These are phyloP conservation scores for Corythornis leucogaster DNA, from an alignment of 2,797 vertebrate species.

Conservation along the genomic window DNA sequence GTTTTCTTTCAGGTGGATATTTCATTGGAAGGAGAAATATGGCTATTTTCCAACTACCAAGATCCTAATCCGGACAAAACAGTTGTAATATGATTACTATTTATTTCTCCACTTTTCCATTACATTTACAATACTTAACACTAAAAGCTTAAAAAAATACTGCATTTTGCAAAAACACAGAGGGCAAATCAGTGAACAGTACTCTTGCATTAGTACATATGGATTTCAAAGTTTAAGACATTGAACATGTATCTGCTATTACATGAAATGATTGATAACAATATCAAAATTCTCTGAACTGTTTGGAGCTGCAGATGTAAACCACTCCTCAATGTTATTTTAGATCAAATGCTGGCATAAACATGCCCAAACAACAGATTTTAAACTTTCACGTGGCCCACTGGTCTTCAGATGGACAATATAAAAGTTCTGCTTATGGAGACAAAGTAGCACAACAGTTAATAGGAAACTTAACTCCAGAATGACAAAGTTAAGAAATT, in stretches of 20 bases:
- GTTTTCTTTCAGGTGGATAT: not conserved
- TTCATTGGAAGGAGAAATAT: not conserved
- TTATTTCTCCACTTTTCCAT: not conserved
- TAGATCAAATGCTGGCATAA: not conserved
- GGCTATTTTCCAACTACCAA: not conserved
- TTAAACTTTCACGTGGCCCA: not conserved
- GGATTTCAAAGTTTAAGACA: not conserved
- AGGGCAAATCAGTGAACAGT: not conserved
- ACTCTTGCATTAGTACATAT: not conserved
- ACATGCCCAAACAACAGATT: not conserved
- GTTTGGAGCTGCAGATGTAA: not conserved
- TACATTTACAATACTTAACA: not conserved
- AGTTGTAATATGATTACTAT: not conserved
- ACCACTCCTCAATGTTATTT: not conserved
- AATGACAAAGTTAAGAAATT: not conserved
- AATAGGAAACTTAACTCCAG: not conserved
- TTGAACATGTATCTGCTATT: not conserved
- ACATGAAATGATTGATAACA: not conserved
- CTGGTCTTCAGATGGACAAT: not conserved
- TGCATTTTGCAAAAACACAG: not conserved
- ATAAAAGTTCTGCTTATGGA: not conserved
- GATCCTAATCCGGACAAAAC: not conserved
- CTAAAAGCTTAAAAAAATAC: not conserved
- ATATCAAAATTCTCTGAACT: not conserved
- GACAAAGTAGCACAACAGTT: not conserved